These are phyloP conservation scores for Anolis apletophallus DNA, from an alignment of 2,797 vertebrate species.

Conservation along the genomic window DNA sequence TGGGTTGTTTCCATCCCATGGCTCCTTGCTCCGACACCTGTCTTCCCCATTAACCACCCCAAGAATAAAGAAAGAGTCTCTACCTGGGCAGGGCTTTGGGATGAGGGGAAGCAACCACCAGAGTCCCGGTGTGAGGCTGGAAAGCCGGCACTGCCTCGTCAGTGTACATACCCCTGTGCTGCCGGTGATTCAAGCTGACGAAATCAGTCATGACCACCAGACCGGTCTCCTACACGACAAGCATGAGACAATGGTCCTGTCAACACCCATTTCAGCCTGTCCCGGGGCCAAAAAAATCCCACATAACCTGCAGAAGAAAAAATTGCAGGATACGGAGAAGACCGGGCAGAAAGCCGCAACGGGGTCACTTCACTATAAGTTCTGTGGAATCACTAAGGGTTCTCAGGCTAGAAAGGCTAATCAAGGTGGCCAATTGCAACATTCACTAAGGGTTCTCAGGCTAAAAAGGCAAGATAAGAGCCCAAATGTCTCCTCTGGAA, in stretches of 20 bases:
- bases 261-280: not conserved
- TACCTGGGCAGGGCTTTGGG: constrained; percentile 83
- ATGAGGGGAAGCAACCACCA: constrained; percentile 81
- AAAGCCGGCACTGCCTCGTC: constrained; percentile 91
- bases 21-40: too few species aligned
- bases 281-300: not conserved
- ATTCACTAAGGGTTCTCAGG: too few species aligned
- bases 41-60: not conserved
- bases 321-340: too few species aligned
- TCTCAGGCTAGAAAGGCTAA: too few species aligned
- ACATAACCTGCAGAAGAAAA: not conserved
- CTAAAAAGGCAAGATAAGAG: too few species aligned
- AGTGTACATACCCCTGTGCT: constrained; percentile 91
- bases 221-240: constrained; percentile 86
- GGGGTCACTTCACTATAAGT: too few species aligned
- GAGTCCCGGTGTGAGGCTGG: constrained; percentile 89
- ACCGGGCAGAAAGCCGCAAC: too few species aligned
- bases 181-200: constrained; percentile 92
- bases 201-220: constrained; percentile 93
- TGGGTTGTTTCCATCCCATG: too few species aligned
- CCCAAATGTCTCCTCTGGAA: too few species aligned
- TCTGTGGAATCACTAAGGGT: too few species aligned
- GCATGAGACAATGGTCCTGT: constrained; percentile 1
- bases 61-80: not conserved
- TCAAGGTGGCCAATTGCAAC: too few species aligned